These are phyloP conservation scores for Gambusia holbrooki DNA, from an alignment of 2,113 vertebrate species.

Conservation along the genomic window DNA sequence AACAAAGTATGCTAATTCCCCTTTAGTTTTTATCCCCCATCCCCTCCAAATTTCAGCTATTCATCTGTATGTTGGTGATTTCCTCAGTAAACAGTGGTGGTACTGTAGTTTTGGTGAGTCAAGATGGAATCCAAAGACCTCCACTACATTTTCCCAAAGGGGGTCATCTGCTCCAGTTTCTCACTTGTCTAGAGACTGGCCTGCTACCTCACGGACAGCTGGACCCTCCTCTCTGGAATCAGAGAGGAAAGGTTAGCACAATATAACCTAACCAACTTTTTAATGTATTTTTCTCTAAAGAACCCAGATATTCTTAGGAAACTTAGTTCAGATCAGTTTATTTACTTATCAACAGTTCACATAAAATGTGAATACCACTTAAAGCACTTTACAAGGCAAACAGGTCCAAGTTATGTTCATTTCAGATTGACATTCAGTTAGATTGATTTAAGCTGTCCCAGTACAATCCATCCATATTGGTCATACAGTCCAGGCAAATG, in stretches of 20 bases:
- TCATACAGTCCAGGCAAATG: too few relatives aligned
- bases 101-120: constrained; percentile 95
- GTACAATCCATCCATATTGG: background rate
- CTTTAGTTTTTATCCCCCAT: background rate
- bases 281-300: background rate
- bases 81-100: constrained; percentile 93
- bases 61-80: background rate
- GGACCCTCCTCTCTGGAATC: constrained; percentile 96
- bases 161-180: constrained; percentile 95
- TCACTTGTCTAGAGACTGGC: constrained; percentile 96
- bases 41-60: background rate
- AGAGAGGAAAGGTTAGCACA: constrained; percentile 91
- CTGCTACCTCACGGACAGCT: constrained; percentile 95
- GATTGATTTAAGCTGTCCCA: background rate
- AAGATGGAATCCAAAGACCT: constrained; percentile 97
- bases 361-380: too few relatives aligned
- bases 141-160: constrained; percentile 94
- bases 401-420: background rate
- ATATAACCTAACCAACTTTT: background rate
- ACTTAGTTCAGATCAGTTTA: too few relatives aligned
- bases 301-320: too few relatives aligned
- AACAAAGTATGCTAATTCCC: constrained; percentile 84
- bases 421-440: background rate
- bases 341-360: too few relatives aligned
- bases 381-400: too few relatives aligned